Conservation (phyloP, 2,797 vertebrate genomes). For the Sebastes umbrosus region DNA sequence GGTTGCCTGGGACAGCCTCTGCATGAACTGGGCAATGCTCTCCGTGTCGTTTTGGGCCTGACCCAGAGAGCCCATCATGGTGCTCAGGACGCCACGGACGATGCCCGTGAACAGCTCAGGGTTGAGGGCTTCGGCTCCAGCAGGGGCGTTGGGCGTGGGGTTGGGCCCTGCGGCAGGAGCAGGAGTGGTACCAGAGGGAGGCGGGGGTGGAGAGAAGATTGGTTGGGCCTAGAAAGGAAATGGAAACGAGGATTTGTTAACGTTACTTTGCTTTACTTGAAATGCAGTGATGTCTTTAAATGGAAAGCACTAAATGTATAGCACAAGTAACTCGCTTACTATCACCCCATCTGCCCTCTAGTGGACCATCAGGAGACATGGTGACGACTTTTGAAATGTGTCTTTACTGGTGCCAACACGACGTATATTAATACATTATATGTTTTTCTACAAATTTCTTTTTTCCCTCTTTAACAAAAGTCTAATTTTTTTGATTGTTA, state of each 20-base stretch:
- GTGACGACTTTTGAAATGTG: not conserved
- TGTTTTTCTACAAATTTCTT: no score
- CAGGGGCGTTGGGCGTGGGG: slow-evolving; percentile 34
- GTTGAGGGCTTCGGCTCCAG: slow-evolving; percentile 82
- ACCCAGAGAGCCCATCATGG: slow-evolving; percentile 91
- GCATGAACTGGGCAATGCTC: slow-evolving; percentile 94
- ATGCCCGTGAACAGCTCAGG: slow-evolving; percentile 92
- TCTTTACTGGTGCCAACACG: not conserved
- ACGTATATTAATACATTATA: not conserved
- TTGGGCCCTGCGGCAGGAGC: slow-evolving; percentile 34
- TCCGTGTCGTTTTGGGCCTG: slow-evolving; percentile 89
- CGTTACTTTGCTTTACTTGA: not conserved
- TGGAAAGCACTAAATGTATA: not conserved
- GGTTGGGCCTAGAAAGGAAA: slow-evolving; percentile 72
- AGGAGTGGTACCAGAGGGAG: slow-evolving; percentile 38
- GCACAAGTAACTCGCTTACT: not conserved
- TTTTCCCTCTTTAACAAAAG: no score
- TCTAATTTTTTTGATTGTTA: not conserved
- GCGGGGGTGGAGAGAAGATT: slow-evolving; percentile 64
- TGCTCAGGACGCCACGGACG: slow-evolving; percentile 90
- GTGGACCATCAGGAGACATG: not conserved
- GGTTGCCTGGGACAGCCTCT: slow-evolving; percentile 90
- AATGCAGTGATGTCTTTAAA: not conserved
- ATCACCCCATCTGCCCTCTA: not conserved
- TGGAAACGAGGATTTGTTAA: not conserved